Percentiles rank a stretch among this genome's conserved stretches.
These are phyloP conservation scores for Octonoba sinensis DNA, from an alignment of 2,888 invertebrate species.

Conservation along the genomic window DNA sequence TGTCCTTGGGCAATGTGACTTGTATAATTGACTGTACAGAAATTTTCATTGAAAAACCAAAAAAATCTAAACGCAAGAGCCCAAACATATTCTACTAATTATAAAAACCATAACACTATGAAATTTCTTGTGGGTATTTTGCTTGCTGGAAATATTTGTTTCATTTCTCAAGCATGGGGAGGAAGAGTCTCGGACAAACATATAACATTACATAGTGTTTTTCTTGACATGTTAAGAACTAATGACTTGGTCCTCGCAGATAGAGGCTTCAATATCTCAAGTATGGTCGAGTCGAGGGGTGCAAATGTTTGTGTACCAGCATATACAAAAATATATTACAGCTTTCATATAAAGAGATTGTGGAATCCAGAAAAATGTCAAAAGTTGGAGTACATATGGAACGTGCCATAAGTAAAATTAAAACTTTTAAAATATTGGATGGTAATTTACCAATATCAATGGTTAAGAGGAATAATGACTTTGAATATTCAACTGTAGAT, in stretches of 20 bases:
- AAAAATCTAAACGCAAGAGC: neutral
- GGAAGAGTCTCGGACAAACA: neutral
- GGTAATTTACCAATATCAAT: no score
- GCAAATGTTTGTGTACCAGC: neutral
- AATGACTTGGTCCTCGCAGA: neutral
- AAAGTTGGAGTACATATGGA: neutral
- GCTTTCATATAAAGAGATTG: neutral
- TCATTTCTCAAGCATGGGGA: neutral
- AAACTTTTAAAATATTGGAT: no score
- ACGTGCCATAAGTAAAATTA: neutral
- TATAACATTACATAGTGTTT: neutral
- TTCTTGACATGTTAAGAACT: neutral
- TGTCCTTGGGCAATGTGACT: neutral
- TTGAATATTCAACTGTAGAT: no score
- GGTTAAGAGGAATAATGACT: no score
- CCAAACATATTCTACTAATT: neutral
- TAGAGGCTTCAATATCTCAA: neutral
- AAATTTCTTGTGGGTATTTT: neutral
- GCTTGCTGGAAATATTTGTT: neutral
- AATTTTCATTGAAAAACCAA: no score
- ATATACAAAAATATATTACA: neutral
- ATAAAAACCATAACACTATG: neutral
- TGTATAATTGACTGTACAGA: neutral
- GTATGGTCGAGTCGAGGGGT: neutral
- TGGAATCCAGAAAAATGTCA: neutral